A percentile compares a stretch with the other conserved stretches of the same genome.
phyloP scores from a whole-genome alignment of 2,888 invertebrate species.

The Stegana nigrithorax region DNA sequence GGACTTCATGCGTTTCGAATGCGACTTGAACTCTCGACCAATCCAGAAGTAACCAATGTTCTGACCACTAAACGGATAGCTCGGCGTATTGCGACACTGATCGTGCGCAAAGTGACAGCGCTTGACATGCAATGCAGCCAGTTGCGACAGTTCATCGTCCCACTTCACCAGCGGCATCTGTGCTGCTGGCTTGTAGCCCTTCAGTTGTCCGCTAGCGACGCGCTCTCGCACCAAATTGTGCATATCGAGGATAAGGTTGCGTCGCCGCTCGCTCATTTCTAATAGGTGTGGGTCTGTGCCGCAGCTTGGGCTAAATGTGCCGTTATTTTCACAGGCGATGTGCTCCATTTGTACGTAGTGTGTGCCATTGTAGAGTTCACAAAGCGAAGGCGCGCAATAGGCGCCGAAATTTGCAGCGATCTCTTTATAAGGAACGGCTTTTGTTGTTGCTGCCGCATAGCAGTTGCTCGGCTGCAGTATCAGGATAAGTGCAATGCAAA shows the following conservation, averaged over 20 bases:
- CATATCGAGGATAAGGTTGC: conserved; percentile 61
- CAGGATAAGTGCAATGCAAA: too few relatives aligned
- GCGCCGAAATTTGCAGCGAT: too few relatives aligned
- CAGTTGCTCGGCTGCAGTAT: too few relatives aligned
- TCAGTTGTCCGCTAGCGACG: conserved; percentile 58
- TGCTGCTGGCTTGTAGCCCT: conserved; percentile 54
- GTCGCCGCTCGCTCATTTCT: conserved; percentile 58
- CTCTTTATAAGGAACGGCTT: too few relatives aligned
- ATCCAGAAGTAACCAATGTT: conserved; percentile 66
- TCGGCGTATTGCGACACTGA: conserved; percentile 61
- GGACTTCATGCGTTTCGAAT: conserved; percentile 62
- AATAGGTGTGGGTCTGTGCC: conserved; percentile 53
- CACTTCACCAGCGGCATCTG: conserved; percentile 64
- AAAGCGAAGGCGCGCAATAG: conserved; percentile 56
- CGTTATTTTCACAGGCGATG: conserved; percentile 59
- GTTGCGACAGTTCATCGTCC: conserved; percentile 61
- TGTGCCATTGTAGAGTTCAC: conserved; percentile 61
- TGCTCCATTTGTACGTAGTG: conserved; percentile 52
- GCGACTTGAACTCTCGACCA: conserved; percentile 61
- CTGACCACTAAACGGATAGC: conserved; percentile 60
- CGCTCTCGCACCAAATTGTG: conserved; percentile 63
- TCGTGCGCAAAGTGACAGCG: conserved; percentile 64
- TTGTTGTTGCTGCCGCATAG: too few relatives aligned
- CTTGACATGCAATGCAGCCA: conserved; percentile 62
- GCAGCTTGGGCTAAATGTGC: conserved; percentile 45